A percentile compares a stretch with the other conserved stretches of the same genome.
Evolutionary conservation across 2,888 invertebrate species (phyloP).

Genomic region (Elegia similella): DNA sequence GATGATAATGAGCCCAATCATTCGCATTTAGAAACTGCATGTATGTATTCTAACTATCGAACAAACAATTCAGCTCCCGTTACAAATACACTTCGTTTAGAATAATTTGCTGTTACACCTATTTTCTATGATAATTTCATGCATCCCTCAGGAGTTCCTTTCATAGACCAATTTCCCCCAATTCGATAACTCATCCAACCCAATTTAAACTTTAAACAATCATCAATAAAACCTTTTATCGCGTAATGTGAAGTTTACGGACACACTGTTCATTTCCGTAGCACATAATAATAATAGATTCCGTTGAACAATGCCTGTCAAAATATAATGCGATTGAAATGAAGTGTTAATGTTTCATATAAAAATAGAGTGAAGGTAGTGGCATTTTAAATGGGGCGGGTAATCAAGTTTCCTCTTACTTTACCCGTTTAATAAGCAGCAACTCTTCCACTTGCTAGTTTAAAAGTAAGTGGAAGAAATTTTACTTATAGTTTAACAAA

Average conservation of each 20-base stretch:
- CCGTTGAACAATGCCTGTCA: conserved; percentile 13
- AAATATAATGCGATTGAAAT: conserved; percentile 14
- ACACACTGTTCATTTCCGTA: conserved; percentile 11
- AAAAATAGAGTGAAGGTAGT: conserved; percentile 4
- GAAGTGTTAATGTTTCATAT: conserved; percentile 8
- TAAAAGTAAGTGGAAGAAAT: neutral
- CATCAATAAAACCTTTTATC: neutral
- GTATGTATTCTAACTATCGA: neutral
- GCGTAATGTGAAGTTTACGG: neutral
- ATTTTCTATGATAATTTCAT: conserved; percentile 12
- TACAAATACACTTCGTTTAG: neutral
- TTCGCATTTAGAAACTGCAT: too few species aligned
- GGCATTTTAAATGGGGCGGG: conserved; percentile 1
- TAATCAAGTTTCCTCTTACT: conserved; percentile 2
- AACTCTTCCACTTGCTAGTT: neutral
- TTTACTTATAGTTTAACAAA: too few species aligned
- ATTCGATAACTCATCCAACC: neutral
- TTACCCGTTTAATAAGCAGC: neutral
- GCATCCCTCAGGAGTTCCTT: conserved; percentile 17
- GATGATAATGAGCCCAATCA: too few species aligned
- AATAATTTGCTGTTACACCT: neutral
- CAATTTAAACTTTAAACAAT: conserved; percentile 2
- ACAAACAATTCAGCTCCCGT: neutral
- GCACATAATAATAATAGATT: conserved; percentile 18
- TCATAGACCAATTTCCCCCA: conserved; percentile 14